Base-by-base conservation (phyloP, 2,888 invertebrate species). In the Coleophora deauratella region DNA sequence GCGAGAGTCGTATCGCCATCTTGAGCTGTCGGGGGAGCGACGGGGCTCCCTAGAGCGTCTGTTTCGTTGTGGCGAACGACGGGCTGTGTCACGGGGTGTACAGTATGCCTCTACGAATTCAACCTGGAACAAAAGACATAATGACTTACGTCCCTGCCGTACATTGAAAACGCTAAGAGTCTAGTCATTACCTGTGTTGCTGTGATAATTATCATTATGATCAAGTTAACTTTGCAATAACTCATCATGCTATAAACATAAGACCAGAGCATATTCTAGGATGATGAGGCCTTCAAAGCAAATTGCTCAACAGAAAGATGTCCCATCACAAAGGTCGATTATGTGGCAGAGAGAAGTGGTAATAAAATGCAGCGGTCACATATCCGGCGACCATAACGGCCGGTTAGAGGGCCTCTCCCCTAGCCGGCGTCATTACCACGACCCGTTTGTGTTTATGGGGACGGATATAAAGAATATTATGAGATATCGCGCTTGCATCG, bases 101-200 rank as follows among this genome's bases (percentile, higher is more conserved):
- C 91, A 91, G 69, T 92, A 92, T 43, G 90, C 89, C 71, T 92
- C 92, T 71, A 92, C 81, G 54, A 92, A 88, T 73, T 91, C 91
- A 55, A 92, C 88, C 90, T 91, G 75, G 1, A 87, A 88, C 76
- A 79, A 80, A 1, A 10, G 4, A 31, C 6, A 10, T 31, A 8
- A 31, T 11, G 31, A 7, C 11, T 11, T 4, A 31, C 4, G 4
- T 11, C 2, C 4, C 9, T 31, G 9, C 11, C 10, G 3, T n/a
- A 2, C 31, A n/a, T 4, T 31, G 11, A 4, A n/a, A 31, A 3
- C 9, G n/a, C 31, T 31, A n/a, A n/a, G n/a, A n/a, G n/a, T n/a
- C n/a, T n/a, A n/a, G n/a, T n/a, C n/a, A n/a, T n/a, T n/a, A n/a
- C n/a, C n/a, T n/a, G n/a, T n/a, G n/a, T n/a, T n/a, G n/a, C n/a